These are phyloP conservation scores for Anagyrus pseudococci DNA, from an alignment of 2,888 invertebrate genomes.

Conservation along the genomic window DNA sequence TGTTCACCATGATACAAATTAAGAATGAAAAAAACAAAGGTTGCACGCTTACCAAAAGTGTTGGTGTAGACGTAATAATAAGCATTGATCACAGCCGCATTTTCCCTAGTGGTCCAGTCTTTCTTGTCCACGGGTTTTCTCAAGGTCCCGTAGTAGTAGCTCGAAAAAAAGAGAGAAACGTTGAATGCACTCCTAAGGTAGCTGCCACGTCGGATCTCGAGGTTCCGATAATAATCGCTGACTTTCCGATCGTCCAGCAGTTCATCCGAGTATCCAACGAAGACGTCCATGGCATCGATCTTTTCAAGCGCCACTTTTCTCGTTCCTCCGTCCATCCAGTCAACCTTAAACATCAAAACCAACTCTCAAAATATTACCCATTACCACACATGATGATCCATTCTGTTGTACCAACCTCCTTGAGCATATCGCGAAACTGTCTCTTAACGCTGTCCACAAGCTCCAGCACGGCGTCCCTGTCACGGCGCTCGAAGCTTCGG, in stretches of 20 bases:
- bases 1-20: too few relatives aligned
- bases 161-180: slow-evolving; percentile 77
- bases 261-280: slow-evolving; percentile 73
- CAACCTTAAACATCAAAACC: slow-evolving; percentile 61
- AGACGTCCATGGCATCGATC: slow-evolving; percentile 8
- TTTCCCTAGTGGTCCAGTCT: slow-evolving; percentile 68
- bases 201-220: slow-evolving; percentile 4
- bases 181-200: slow-evolving; percentile 15
- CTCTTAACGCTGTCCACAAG: slow-evolving; percentile 85
- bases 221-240: slow-evolving; percentile 14
- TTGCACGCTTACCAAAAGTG: slow-evolving; percentile 52
- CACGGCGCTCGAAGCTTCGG: slow-evolving; percentile 84
- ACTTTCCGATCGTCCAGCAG: slow-evolving; percentile 57
- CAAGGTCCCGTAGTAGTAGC: slow-evolving; percentile 78
- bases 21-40: too few relatives aligned
- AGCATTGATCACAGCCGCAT: slow-evolving; percentile 84
- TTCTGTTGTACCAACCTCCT: slow-evolving; percentile 64
- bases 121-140: slow-evolving; percentile 83
- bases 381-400: too few relatives aligned
- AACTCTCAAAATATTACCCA: background rate
- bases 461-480: slow-evolving; percentile 81
- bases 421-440: slow-evolving; percentile 81
- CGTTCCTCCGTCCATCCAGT: slow-evolving; percentile 48
- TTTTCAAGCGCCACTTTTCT: slow-evolving; percentile 59
- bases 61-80: slow-evolving; percentile 87